Conservation (phyloP, 1,140 invertebrate genomes). For the Drosophila parabipectinata region DNA sequence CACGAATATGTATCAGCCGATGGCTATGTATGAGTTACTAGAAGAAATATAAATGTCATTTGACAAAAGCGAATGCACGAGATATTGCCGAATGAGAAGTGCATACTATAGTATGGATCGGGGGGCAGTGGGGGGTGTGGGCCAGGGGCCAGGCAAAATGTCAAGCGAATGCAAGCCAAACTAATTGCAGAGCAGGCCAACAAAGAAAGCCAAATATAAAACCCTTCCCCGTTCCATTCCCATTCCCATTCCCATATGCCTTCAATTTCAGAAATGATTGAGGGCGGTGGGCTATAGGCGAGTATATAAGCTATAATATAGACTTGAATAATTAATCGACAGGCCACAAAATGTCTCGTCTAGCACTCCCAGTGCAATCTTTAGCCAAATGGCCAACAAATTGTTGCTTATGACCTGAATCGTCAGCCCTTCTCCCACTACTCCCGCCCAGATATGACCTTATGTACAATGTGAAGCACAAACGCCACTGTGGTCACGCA, state of each 20-base stretch:
- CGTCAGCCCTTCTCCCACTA: constrained; percentile 7
- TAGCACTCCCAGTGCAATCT: constrained; percentile 28
- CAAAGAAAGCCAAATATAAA: constrained; percentile 51
- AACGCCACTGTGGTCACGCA: constrained; percentile 36
- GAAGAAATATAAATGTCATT: constrained; percentile 81
- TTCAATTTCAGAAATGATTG: constrained; percentile 12
- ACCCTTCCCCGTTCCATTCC: constrained; percentile 11
- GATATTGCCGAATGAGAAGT: constrained; percentile 35
- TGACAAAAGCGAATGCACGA: constrained; percentile 68
- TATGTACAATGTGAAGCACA: constrained; percentile 30
- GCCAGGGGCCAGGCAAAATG: constrained; percentile 56
- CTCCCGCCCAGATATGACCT: constrained; percentile 27
- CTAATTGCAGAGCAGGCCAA: constrained; percentile 69
- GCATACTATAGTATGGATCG: constrained; percentile 5
- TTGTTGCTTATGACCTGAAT: constrained; percentile 44
- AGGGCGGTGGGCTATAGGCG: background rate
- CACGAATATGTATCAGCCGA: constrained; percentile 5
- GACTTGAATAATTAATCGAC: constrained; percentile 55
- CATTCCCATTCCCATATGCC: background rate
- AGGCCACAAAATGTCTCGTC: constrained; percentile 11
- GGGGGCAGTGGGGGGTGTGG: background rate
- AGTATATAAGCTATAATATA: background rate
- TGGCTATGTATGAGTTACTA: constrained; percentile 63
- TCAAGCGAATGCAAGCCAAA: constrained; percentile 71
- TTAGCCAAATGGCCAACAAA: constrained; percentile 50